Percentiles rank a stretch among this genome's conserved stretches.
phyloP scores from a whole-genome alignment of 2,797 vertebrate genomes.

The Alca torda region DNA sequence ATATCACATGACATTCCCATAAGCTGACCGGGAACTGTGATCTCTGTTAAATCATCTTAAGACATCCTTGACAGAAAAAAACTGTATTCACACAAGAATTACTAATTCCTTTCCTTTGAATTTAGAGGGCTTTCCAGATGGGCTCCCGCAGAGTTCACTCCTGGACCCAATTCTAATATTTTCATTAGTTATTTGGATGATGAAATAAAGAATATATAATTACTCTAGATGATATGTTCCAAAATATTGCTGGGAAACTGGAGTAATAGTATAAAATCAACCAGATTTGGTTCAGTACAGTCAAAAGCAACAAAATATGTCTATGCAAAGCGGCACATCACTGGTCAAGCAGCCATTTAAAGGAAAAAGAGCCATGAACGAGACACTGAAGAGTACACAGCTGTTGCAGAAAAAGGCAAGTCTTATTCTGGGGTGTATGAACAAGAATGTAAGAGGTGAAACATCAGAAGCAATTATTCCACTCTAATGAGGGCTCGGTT shows the following conservation, averaged over 20 bases:
- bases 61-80: neutral
- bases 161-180: neutral
- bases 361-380: neutral
- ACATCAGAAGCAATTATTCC: neutral
- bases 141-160: neutral
- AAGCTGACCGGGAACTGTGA: neutral
- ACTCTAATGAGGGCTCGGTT: neutral
- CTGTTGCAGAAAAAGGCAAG: neutral
- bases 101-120: neutral
- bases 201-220: neutral
- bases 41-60: neutral
- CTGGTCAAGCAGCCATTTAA: neutral
- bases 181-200: slow-evolving; percentile 27
- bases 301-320: neutral
- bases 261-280: neutral
- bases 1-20: neutral
- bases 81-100: neutral
- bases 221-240: neutral
- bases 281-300: neutral
- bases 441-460: neutral
- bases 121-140: slow-evolving; percentile 11
- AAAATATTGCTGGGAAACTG: neutral
- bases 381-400: neutral
- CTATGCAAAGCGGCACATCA: neutral
- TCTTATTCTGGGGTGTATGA: neutral